These are phyloP conservation scores for Mus musculus DNA, from an alignment of 2,113 vertebrate genomes.

Conservation along the genomic window GRCm39 chr11:4292501-4293000, in stretches of 20 bases:
- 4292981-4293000: not conserved
- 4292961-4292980: not conserved
- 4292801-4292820: not conserved
- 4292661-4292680: not conserved
- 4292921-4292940: not conserved
- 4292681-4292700: not conserved
- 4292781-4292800: not conserved
- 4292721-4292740: not conserved
- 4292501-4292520: not conserved
- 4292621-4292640: not conserved
- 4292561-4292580: not conserved
- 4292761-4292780: not conserved
- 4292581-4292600: not conserved
- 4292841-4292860: not conserved
- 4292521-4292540: slow-evolving; percentile 13
- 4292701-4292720: not conserved
- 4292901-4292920: not conserved
- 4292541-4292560: not conserved
- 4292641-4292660: too few species aligned
- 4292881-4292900: not conserved
- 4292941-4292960: not conserved
- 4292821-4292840: not conserved
- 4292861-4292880: not conserved
- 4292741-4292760: too few species aligned
- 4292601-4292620: not conserved